phyloP scores from a whole-genome alignment of 1,140 invertebrate species.

The Zaprionus gabonicus region DNA sequence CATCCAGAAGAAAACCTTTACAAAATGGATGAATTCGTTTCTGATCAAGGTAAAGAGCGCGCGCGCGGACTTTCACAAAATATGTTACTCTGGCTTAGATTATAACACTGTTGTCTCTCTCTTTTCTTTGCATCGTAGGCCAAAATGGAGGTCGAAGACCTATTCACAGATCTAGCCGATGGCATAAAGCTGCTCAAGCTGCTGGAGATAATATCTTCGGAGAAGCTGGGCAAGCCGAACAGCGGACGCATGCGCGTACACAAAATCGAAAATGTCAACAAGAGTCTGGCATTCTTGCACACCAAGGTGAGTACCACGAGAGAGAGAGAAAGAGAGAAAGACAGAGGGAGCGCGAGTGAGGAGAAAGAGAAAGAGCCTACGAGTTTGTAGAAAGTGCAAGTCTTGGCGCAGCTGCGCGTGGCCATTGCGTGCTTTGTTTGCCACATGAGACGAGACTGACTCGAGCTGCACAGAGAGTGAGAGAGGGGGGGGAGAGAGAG shows the following conservation, averaged over 20 bases:
- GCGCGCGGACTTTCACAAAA: constrained; percentile 16
- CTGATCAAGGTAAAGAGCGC: constrained; percentile 92
- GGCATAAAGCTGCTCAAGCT: constrained; percentile 98
- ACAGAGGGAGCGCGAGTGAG: constrained; percentile 1
- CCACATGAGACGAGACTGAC: constrained; percentile 53
- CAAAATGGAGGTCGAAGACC: constrained; percentile 98
- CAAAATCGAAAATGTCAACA: constrained; percentile 99
- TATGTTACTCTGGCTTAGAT: constrained; percentile 86
- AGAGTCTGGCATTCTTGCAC: constrained; percentile 98
- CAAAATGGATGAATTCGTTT: constrained; percentile 99
- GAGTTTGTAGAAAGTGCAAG: constrained; percentile 82
- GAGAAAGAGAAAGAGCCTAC: constrained; percentile 48
- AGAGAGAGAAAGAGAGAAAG: not conserved
- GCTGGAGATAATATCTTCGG: constrained; percentile 99
- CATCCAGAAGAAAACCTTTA: constrained; percentile 99
- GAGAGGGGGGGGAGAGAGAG: not conserved
- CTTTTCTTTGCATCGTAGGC: constrained; percentile 86
- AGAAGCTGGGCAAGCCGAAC: constrained; percentile 98
- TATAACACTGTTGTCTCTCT: constrained; percentile 1
- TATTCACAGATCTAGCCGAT: constrained; percentile 98
- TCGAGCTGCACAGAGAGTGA: not conserved
- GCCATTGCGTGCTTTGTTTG: constrained; percentile 78
- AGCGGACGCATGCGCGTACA: constrained; percentile 98
- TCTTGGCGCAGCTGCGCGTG: constrained; percentile 78
- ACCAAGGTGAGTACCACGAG: constrained; percentile 91